Base-by-base conservation (phyloP, 2,113 vertebrate genomes). In the Phoxinus phoxinus region DNA sequence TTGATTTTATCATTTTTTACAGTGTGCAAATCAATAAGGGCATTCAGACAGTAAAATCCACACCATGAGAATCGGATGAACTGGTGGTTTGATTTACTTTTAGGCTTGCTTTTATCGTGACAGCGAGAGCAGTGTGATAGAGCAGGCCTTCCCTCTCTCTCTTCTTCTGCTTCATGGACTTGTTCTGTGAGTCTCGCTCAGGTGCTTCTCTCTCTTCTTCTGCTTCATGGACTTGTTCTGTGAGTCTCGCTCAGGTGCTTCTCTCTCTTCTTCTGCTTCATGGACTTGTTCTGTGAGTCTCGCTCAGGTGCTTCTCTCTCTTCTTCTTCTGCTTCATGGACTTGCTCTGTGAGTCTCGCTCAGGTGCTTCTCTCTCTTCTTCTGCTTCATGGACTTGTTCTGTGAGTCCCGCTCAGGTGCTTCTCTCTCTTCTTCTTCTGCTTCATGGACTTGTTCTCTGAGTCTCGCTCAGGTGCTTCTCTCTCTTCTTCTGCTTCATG, bases 211-310 rank as follows among this genome's bases (percentile, higher is more conserved):
- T 96, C 58, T 89, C 86, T 95, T 96, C 92, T 94, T 96, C 90
- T 93, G 93, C 84, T 95, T 94, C 94, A 93, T 93, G 85, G 92
- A 93, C 75, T 94, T 90, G 69, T 92, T 95, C 86, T 95, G 92
- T 2, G 41, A 41, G 41, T 10, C n/a, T n/a, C n/a, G n/a, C n/a
- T n/a, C n/a, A n/a, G n/a, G n/a, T n/a, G n/a, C n/a, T n/a, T 87
- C 93, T 95, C 86, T 95, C 91, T 89, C 86, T 95, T 96, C 92
- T 94, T 96, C 90, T 93, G 93, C 84, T 95, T 94, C 94, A 93
- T 93, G 85, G 92, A 93, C 75, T 94, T 90, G 69, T 92, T 95
- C 86, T 95, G 92, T 2, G 41, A 41, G 41, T 10, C n/a, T n/a
- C n/a, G n/a, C n/a, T n/a, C n/a, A n/a, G n/a, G n/a, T n/a, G n/a